Evolutionary conservation across 2,888 invertebrate genomes (phyloP).

Genomic region (Ethmia dodecea): DNA sequence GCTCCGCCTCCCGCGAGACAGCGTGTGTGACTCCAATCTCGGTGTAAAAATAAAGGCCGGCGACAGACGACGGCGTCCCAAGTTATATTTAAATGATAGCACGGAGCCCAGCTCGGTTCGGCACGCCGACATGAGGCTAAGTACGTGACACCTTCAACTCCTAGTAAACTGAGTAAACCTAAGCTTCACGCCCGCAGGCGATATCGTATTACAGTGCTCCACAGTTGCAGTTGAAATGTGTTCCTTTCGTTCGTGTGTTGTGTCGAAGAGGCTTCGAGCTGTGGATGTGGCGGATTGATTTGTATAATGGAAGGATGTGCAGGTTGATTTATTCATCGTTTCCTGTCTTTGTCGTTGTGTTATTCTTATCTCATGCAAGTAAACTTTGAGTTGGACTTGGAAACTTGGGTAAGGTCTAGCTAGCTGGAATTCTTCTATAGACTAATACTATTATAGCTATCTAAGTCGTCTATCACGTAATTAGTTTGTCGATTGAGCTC

Average conservation of each 20-base stretch:
- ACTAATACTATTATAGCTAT: no score
- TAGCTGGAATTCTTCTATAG: no score
- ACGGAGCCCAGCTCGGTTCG: slow-evolving; percentile 50
- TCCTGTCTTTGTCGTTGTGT: slow-evolving; percentile 43
- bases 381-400: slow-evolving; percentile 20
- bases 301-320: slow-evolving; percentile 40
- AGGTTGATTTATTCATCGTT: slow-evolving; percentile 46
- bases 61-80: slow-evolving; percentile 66
- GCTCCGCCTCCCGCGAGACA: slow-evolving; percentile 22
- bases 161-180: slow-evolving; percentile 46
- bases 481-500: not conserved
- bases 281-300: slow-evolving; percentile 22
- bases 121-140: slow-evolving; percentile 66
- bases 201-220: slow-evolving; percentile 29
- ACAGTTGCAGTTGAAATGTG: slow-evolving; percentile 16
- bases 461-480: not conserved
- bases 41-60: slow-evolving; percentile 72
- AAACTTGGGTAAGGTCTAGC: no score
- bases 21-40: slow-evolving; percentile 53
- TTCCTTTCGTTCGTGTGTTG: slow-evolving; percentile 3
- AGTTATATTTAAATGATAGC: slow-evolving; percentile 77
- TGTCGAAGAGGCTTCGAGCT: not conserved
- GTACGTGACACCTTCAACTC: slow-evolving; percentile 51
- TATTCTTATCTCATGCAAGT: slow-evolving; percentile 28
- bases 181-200: slow-evolving; percentile 29